Percentiles rank a stretch among this genome's conserved stretches.
phyloP scores from a whole-genome alignment of 2,113 vertebrate genomes.

The Ochotona princeps region DNA sequence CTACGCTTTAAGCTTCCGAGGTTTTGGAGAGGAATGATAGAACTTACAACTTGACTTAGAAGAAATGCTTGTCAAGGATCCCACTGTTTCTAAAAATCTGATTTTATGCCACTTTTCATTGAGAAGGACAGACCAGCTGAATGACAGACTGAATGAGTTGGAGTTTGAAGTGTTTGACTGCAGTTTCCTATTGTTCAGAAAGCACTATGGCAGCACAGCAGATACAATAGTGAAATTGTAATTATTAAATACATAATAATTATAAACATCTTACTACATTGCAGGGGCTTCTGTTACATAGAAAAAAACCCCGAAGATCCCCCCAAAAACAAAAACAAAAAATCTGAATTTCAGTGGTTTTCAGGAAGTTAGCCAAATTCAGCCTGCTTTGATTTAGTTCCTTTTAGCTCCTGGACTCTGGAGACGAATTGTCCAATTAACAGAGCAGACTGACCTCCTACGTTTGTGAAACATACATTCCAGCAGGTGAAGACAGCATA shows the following conservation, averaged over 20 bases:
- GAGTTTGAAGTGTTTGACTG: slow-evolving; percentile 10
- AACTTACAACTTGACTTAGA: background rate
- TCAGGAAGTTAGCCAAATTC: background rate
- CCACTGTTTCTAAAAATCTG: background rate
- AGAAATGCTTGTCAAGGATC: background rate
- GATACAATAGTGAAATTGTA: background rate
- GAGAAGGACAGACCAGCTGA: background rate
- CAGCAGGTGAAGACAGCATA: background rate
- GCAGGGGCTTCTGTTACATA: background rate
- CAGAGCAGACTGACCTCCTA: background rate
- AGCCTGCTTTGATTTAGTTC: background rate
- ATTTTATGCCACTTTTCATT: slow-evolving; percentile 19
- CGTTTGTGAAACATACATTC: background rate
- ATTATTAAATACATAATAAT: too few species aligned
- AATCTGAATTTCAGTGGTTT: background rate
- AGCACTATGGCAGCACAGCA: slow-evolving; percentile 22
- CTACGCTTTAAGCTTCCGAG: background rate
- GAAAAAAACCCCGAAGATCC: too few species aligned
- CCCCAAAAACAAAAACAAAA: background rate
- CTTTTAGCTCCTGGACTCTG: background rate
- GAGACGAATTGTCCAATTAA: background rate
- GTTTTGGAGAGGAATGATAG: background rate
- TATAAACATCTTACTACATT: background rate
- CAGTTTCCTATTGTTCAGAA: slow-evolving; percentile 43
- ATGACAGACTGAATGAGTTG: background rate